Evolutionary conservation across 2,113 vertebrate genomes (phyloP).

Genomic region (Platysteira castanea): DNA sequence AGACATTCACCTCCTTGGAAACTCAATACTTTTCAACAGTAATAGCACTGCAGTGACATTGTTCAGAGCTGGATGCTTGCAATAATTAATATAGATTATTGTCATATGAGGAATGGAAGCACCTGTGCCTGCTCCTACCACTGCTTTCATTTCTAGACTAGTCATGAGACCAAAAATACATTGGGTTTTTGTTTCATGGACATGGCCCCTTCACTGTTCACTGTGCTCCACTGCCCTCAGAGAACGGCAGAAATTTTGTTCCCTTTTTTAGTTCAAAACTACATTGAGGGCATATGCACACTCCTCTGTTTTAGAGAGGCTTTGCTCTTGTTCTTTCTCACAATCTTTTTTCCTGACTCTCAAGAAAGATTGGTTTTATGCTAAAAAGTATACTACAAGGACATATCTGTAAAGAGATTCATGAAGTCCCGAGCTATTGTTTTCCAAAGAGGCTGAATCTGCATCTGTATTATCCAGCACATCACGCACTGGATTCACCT

Average conservation of each 20-base stretch:
- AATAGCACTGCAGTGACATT: constrained; percentile 22
- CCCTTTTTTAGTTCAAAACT: not conserved
- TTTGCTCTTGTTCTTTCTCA: not conserved
- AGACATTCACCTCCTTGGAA: constrained; percentile 42
- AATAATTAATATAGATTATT: constrained; percentile 54
- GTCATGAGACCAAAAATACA: not conserved
- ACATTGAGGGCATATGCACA: not conserved
- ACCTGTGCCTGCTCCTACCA: not conserved
- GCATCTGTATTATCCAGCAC: not conserved
- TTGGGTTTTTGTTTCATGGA: not conserved
- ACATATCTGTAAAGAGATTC: not conserved
- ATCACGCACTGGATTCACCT: not conserved
- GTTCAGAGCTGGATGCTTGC: not conserved
- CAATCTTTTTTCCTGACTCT: not conserved
- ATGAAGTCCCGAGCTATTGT: not conserved
- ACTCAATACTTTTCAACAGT: constrained; percentile 1
- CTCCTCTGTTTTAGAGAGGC: not conserved
- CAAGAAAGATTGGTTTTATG: not conserved
- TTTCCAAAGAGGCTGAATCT: not conserved
- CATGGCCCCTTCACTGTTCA: not conserved
- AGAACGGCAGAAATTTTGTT: not conserved
- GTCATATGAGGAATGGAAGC: not conserved
- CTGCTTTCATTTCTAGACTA: not conserved
- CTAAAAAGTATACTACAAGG: not conserved
- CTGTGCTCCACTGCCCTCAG: not conserved